phyloP scores from a whole-genome alignment of 2,888 invertebrate genomes.

The Dryadula phaetusa region DNA sequence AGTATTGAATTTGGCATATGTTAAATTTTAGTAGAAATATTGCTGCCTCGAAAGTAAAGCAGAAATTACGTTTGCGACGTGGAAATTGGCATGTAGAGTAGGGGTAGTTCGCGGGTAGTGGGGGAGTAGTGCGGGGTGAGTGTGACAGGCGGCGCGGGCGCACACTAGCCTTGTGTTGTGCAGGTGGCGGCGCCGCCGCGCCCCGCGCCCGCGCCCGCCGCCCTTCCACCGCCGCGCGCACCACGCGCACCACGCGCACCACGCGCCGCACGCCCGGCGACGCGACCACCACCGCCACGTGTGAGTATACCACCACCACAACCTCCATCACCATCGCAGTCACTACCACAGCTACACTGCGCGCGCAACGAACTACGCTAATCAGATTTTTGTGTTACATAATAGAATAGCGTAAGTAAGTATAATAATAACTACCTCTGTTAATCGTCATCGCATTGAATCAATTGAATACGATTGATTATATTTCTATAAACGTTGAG shows the following conservation, averaged over 20 bases:
- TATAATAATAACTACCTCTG: background rate
- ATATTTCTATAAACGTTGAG: background rate
- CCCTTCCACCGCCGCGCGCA: conserved; percentile 83
- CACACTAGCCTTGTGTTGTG: conserved; percentile 60
- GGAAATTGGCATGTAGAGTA: conserved; percentile 1
- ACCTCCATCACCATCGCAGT: conserved; percentile 54
- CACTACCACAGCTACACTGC: conserved; percentile 62
- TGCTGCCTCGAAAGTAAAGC: conserved; percentile 24
- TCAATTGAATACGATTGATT: background rate
- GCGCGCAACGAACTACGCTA: background rate
- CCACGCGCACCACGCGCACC: conserved; percentile 77
- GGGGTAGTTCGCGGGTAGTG: conserved; percentile 6
- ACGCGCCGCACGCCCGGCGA: conserved; percentile 69
- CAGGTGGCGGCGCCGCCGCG: conserved; percentile 75
- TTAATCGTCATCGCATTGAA: background rate
- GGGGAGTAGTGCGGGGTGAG: conserved; percentile 24
- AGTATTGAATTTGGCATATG: background rate
- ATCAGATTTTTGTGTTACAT: background rate
- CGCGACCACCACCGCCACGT: conserved; percentile 71
- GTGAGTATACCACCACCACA: conserved; percentile 57
- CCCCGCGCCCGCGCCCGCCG: conserved; percentile 85
- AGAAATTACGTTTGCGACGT: conserved; percentile 27
- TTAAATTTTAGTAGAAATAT: conserved; percentile 6
- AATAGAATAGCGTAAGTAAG: background rate
- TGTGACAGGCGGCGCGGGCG: conserved; percentile 45